Base-by-base conservation (phyloP, 2,797 vertebrate genomes). In the Eulemur mongoz region DNA sequence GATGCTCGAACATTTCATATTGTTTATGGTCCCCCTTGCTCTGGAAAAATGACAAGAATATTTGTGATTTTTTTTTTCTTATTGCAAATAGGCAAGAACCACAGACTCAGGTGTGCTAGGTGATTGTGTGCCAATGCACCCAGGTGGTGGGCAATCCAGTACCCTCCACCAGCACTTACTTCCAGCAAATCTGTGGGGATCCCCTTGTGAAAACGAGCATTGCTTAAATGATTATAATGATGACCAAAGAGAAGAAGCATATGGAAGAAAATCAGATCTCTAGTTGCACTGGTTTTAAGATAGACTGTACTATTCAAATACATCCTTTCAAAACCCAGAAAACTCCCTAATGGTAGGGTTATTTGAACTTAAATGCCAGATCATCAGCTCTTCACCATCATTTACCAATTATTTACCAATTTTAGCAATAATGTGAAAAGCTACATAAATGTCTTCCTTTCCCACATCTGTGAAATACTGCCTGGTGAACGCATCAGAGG, bases 301-400 rank as follows among this genome's bases (percentile, higher is more conserved):
- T 22, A 87, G 57, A 50, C 35, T 38, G 1, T 45, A 18, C 17
- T 88, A 61, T 88, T 81, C 82, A 93, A 81, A 63, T n/a, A n/a
- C 54, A 63, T 78, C 52, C 89, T 91, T 87, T 79, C 22, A 78
- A 87, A 92, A 70, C 15, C 43, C 2, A 45, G 54, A 72, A 87
- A 84, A 65, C 15, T 61, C 81, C 32, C n/a, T 59, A 30, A 79
- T 87, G 45, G 72, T 11, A 38, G 14, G 13, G 22, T 61, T 93
- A 25, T 90, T 84, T 67, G 50, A 93, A 89, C 65, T 93, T 61
- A 93, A 92, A 97, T 90, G 79, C 59, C 75, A 69, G 35, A 89
- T 20, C 32, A 30, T 30, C 2, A 5, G 25, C 23, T 69, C 70
- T 32, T 83, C 22, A 32, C 23, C 25, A 80, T 27, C 43, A 52